Conservation (phyloP, 2,888 invertebrate genomes). For the Troglohyphantes excavatus region DNA sequence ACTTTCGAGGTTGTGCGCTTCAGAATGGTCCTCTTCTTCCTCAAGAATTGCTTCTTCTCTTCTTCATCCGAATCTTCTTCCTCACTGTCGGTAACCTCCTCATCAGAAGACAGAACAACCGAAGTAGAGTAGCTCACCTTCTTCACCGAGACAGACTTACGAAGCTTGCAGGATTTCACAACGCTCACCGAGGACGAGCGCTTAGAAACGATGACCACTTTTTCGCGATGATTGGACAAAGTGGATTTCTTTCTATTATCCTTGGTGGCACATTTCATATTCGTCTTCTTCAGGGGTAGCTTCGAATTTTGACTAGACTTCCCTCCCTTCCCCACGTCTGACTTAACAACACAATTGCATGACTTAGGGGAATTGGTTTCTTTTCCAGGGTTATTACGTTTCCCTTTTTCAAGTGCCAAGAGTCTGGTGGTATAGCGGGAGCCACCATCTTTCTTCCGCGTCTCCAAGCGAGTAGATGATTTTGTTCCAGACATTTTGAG, state of each 20-base stretch:
- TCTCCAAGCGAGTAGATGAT: slow-evolving; percentile 21
- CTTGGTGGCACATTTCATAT: slow-evolving; percentile 10
- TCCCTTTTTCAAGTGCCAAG: slow-evolving; percentile 55
- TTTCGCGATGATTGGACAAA: slow-evolving; percentile 38
- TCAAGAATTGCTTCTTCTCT: slow-evolving; percentile 6
- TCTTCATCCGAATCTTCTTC: slow-evolving; percentile 65
- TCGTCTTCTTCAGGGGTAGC: slow-evolving; percentile 46
- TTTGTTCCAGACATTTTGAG: slow-evolving; percentile 68
- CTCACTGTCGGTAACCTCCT: slow-evolving; percentile 36
- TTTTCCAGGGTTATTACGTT: slow-evolving; percentile 31
- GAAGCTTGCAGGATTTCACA: slow-evolving; percentile 64
- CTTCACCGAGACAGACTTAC: slow-evolving; percentile 67
- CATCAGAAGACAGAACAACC: slow-evolving; percentile 72
- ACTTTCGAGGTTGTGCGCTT: slow-evolving; percentile 70
- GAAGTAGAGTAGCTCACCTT: slow-evolving; percentile 76
- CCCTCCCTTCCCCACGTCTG: slow-evolving; percentile 47
- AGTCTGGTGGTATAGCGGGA: slow-evolving; percentile 66
- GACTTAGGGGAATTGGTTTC: slow-evolving; percentile 57
- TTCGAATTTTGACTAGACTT: slow-evolving; percentile 57
- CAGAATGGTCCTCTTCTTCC: slow-evolving; percentile 47
- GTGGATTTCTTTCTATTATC: slow-evolving; percentile 28
- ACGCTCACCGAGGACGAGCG: slow-evolving; percentile 74
- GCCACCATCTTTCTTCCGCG: slow-evolving; percentile 47
- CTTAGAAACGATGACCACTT: slow-evolving; percentile 74
- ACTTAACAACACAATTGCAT: slow-evolving; percentile 60